These are phyloP conservation scores for Mythimna ferrago DNA, from an alignment of 2,888 invertebrate genomes.

Conservation along the genomic window DNA sequence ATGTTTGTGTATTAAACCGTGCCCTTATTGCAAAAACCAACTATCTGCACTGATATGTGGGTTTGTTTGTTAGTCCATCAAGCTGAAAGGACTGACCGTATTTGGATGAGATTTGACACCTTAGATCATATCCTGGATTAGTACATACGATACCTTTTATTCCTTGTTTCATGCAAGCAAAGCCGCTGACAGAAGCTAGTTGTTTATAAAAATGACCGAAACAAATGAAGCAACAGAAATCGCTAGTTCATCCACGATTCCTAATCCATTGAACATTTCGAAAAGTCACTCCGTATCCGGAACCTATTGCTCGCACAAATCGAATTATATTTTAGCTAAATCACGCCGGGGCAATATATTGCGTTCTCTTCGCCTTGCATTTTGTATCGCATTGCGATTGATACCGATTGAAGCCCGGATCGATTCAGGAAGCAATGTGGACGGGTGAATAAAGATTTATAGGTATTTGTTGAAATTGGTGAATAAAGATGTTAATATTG, in stretches of 20 bases:
- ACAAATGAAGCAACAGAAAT: constrained; percentile 18
- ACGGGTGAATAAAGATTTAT: constrained; percentile 27
- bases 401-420: constrained; percentile 51
- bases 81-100: too few relatives aligned
- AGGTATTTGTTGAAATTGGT: background rate
- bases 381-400: constrained; percentile 57
- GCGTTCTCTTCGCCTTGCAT: constrained; percentile 63
- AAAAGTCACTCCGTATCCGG: constrained; percentile 58
- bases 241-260: constrained; percentile 35
- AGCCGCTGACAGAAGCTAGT: too few relatives aligned
- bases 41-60: too few relatives aligned
- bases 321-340: constrained; percentile 76
- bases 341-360: constrained; percentile 72
- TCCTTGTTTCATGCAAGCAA: too few relatives aligned
- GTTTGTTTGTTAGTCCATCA: too few relatives aligned
- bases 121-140: too few relatives aligned
- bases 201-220: constrained; percentile 1
- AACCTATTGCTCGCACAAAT: constrained; percentile 70
- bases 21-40: too few relatives aligned
- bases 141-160: too few relatives aligned
- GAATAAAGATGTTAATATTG: constrained; percentile 7
- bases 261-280: constrained; percentile 45
- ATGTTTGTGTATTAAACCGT: too few relatives aligned
- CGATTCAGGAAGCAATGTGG: constrained; percentile 27
- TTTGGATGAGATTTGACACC: too few relatives aligned